These are phyloP conservation scores for Dasypus novemcinctus DNA, from an alignment of 2,113 vertebrate species.

Conservation along the genomic window DNA sequence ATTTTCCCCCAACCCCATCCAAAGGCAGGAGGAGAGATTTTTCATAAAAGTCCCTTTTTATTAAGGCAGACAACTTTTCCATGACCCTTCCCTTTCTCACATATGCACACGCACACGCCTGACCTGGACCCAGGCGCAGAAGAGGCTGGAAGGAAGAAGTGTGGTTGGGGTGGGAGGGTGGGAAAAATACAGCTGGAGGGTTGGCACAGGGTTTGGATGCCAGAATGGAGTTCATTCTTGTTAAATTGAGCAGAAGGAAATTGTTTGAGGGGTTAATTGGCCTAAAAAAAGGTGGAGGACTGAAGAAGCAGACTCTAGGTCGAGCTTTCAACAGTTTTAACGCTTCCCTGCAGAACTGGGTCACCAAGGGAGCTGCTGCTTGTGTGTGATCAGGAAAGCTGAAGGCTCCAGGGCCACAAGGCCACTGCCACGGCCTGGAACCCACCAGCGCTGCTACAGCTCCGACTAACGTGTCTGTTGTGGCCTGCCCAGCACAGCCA, in stretches of 20 bases:
- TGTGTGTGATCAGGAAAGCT: background rate
- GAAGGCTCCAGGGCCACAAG: background rate
- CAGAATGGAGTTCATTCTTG: slow-evolving; percentile 11
- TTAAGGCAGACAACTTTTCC: background rate
- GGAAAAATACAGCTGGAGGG: background rate
- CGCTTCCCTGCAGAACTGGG: background rate
- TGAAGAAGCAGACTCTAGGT: slow-evolving; percentile 1
- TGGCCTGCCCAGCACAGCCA: background rate
- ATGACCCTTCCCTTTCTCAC: background rate
- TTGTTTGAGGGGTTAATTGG: background rate
- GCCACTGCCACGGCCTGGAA: background rate
- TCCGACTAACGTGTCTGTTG: background rate
- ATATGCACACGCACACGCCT: background rate
- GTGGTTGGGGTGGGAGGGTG: background rate
- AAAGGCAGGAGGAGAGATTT: background rate
- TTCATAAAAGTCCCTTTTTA: background rate
- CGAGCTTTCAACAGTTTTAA: background rate
- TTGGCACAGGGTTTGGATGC: background rate
- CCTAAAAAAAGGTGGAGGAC: background rate
- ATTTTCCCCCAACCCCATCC: background rate
- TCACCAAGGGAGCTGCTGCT: background rate
- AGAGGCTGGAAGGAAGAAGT: background rate
- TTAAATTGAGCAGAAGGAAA: background rate
- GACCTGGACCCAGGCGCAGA: background rate
- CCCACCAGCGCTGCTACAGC: background rate